Conservation (phyloP, 2,113 vertebrate species). For the Phocoena phocoena region DNA sequence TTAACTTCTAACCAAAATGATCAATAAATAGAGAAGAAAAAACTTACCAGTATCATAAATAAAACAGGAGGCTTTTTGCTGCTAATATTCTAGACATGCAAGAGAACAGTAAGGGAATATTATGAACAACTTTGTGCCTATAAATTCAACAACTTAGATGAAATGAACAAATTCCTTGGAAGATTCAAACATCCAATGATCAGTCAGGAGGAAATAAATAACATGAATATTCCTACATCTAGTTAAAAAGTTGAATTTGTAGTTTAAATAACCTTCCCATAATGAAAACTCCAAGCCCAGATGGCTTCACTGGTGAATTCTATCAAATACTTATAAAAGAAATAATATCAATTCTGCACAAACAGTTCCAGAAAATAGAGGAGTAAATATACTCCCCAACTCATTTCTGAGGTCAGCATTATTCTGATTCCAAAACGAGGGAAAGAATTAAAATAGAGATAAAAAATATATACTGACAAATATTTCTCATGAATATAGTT, state of each 20-base stretch:
- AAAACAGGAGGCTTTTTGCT: not conserved
- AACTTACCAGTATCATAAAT: not conserved
- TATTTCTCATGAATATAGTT: not conserved
- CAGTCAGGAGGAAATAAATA: not conserved
- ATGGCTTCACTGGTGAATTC: not conserved
- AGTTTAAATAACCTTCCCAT: not conserved
- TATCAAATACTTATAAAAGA: not conserved
- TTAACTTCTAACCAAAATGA: not conserved
- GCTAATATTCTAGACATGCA: not conserved
- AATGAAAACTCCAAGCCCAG: not conserved
- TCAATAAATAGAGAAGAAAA: not conserved
- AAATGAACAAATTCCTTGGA: not conserved
- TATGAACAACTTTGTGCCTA: not conserved
- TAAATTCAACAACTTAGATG: not conserved
- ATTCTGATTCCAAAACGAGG: not conserved
- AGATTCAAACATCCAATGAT: not conserved
- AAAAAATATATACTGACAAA: not conserved
- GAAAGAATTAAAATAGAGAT: not conserved
- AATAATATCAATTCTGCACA: not conserved
- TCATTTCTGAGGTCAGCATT: not conserved
- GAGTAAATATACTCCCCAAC: not conserved
- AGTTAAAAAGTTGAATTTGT: not conserved
- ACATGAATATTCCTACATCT: not conserved
- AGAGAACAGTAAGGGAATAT: not conserved
- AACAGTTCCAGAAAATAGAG: not conserved